Evolutionary conservation across 1,140 invertebrate genomes (phyloP), one percentile per base, ranked within the genome.

Genomic region (Scaptodrosophila lebanonensis): DNA sequence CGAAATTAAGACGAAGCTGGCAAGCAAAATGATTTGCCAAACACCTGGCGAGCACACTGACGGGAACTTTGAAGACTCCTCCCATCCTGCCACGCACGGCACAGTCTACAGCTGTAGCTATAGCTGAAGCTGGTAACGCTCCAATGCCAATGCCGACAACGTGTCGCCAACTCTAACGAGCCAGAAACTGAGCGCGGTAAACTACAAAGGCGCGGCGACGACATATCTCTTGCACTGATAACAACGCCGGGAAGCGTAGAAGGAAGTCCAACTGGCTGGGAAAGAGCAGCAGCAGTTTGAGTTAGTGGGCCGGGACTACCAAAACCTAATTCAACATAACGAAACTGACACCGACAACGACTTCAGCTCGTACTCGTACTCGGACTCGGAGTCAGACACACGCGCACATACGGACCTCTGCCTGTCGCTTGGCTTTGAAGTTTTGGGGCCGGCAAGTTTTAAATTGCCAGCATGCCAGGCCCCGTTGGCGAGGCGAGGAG

Each of bases 401-500:
- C 60, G 60, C 60, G 58, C 51, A 48, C 38, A 63, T 58, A n/a
- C n/a, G n/a, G n/a, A n/a, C n/a, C n/a, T n/a, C n/a, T n/a, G n/a
- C n/a, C n/a, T 58, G 73, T 82, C 75, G 73, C 75, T 82, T 51
- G 68, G 68, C 73, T 79, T 79, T 79, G 73, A 79, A 66, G 73
- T 77, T 43, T 30, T 33, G 40, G 42, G 44, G 54, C 62, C 44
- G 57, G 48, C 49, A 44, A 58, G 57, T 65, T 61, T 65, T 50
- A 39, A 63, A 63, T 65, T 65, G 57, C 56, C 60, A 39, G 52
- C 56, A 36, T 29, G 40, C n/a, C n/a, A n/a, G n/a, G n/a, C n/a
- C n/a, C n/a, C n/a, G n/a, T n/a, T n/a, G n/a, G n/a, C n/a, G n/a
- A n/a, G n/a, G n/a, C n/a, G n/a, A n/a, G n/a, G n/a, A n/a, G n/a